A percentile compares a stretch with the other conserved stretches of the same genome.
Conservation (phyloP, 2,797 vertebrate genomes). For the Heterohyrax brucei region DNA sequence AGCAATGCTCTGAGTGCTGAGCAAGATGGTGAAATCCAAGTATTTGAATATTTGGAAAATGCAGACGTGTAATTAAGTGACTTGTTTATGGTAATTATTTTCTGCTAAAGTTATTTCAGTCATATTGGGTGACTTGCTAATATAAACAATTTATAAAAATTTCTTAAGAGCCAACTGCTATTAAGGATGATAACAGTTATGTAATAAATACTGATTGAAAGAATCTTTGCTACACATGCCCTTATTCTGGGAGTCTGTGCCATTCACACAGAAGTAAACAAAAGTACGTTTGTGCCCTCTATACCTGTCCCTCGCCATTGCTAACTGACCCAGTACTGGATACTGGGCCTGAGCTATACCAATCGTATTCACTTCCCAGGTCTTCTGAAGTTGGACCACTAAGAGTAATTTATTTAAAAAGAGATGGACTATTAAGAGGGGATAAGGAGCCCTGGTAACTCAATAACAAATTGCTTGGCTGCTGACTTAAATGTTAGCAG, state of each 20-base stretch:
- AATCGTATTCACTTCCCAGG: neutral
- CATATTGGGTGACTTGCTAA: constrained; percentile 24
- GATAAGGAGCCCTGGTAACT: too few species aligned
- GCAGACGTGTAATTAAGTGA: neutral
- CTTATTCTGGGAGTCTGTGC: neutral
- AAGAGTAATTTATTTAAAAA: neutral
- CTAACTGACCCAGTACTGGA: neutral
- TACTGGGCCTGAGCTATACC: neutral
- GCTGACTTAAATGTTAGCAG: too few species aligned
- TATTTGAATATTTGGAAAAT: constrained; percentile 16
- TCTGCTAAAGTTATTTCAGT: constrained; percentile 12
- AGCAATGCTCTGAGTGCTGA: neutral
- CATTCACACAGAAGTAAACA: neutral
- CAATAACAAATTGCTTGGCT: too few species aligned
- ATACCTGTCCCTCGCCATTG: neutral
- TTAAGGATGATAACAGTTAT: neutral
- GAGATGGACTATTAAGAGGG: neutral
- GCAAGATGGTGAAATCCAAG: neutral
- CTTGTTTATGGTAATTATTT: constrained; percentile 40
- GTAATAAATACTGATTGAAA: neutral
- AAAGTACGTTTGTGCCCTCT: neutral
- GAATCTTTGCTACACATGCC: neutral
- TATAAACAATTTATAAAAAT: neutral
- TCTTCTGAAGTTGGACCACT: neutral
- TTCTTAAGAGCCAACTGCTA: neutral